phyloP scores from a whole-genome alignment of 2,888 invertebrate genomes.

The Caenorhabditis japonica region DNA sequence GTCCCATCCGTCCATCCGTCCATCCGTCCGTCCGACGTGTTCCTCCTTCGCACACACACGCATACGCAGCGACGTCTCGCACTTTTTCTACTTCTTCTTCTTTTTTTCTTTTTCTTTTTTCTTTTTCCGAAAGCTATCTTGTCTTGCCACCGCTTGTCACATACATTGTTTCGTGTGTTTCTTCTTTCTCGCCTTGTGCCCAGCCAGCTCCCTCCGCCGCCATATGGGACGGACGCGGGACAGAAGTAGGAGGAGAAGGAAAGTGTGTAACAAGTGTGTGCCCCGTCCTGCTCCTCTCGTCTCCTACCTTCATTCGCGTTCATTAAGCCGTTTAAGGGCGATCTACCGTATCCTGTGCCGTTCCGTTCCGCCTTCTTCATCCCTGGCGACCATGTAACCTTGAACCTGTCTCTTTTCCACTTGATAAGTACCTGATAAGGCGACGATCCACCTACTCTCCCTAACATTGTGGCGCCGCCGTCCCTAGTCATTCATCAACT shows the following conservation, averaged over 20 bases:
- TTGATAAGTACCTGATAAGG: conserved; percentile 1
- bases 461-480: neutral
- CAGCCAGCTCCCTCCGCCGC: too few species aligned
- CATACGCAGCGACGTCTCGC: too few species aligned
- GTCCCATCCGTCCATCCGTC: neutral
- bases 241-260: too few species aligned
- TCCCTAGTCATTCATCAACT: neutral
- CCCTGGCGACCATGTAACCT: conserved; percentile 4
- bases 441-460: neutral
- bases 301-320: too few species aligned
- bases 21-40: too few species aligned
- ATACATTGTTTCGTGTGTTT: neutral
- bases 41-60: too few species aligned
- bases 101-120: neutral
- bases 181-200: neutral
- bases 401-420: conserved; percentile 18
- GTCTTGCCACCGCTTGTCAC: neutral
- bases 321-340: too few species aligned
- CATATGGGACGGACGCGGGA: too few species aligned
- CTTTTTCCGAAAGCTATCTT: neutral
- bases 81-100: conserved; percentile 2
- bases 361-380: neutral
- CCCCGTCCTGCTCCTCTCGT: too few species aligned
- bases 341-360: neutral
- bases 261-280: too few species aligned